A percentile compares a stretch with the other conserved stretches of the same genome.
Evolutionary conservation across 1,140 invertebrate genomes (phyloP).

Genomic region (Xylocopa sonorina): DNA sequence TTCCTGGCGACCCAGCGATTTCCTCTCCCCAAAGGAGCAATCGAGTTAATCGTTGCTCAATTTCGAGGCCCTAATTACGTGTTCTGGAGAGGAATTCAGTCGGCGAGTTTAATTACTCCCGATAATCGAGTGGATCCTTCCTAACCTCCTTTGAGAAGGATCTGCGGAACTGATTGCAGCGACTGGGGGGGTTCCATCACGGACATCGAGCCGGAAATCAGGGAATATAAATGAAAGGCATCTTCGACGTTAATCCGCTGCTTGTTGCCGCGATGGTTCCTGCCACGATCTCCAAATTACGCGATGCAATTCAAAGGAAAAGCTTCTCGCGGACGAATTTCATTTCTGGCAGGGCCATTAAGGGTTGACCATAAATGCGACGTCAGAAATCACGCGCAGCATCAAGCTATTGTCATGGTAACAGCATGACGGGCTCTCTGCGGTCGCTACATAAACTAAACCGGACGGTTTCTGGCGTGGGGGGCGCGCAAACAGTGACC

Average conservation of each 20-base stretch:
- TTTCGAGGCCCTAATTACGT: conserved; percentile 41
- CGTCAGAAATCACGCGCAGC: conserved; percentile 13
- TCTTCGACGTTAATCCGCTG: not conserved
- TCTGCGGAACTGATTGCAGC: conserved; percentile 19
- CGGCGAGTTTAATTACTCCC: conserved; percentile 45
- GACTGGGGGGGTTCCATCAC: not conserved
- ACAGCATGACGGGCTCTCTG: not conserved
- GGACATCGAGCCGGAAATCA: conserved; percentile 40
- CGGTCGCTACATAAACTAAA: conserved; percentile 31
- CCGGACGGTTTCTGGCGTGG: conserved; percentile 20
- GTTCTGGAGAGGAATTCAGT: conserved; percentile 25
- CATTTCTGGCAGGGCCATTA: not conserved
- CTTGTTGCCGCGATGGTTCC: not conserved
- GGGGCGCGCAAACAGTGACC: conserved; percentile 25
- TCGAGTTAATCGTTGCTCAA: conserved; percentile 36
- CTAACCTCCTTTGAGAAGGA: conserved; percentile 38
- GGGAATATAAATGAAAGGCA: conserved; percentile 46
- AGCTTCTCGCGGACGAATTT: too few relatives aligned
- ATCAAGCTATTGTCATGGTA: conserved; percentile 15
- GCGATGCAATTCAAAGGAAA: too few relatives aligned
- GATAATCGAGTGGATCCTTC: conserved; percentile 52
- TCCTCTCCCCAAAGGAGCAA: conserved; percentile 24
- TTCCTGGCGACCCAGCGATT: too few relatives aligned
- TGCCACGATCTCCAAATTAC: conserved; percentile 35
- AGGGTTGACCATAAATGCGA: not conserved